Base-by-base conservation (phyloP, 2,797 vertebrate species). In the Pipistrellus pipistrellus region DNA sequence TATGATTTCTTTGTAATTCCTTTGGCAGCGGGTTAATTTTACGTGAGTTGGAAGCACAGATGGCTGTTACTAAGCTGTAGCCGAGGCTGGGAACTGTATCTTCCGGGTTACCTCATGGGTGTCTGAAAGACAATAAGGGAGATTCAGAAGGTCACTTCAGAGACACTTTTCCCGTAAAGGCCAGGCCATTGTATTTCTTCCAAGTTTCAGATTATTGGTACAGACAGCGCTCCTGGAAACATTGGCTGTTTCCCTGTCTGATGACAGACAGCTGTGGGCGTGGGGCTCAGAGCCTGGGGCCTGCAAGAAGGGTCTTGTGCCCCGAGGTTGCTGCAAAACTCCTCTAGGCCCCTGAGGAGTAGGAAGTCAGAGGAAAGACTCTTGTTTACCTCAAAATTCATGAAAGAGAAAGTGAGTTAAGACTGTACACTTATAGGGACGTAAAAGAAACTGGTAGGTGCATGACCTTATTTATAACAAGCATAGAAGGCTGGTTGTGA, bases 1-100 rank as follows among this genome's bases (percentile, higher is more conserved):
- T 57, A 6, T 68, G 90, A 97, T 96, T 96, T 73, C 96, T 96
- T 69, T 82, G 48, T 25, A 32, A 55, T 87, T 57, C 87, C 76
- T 66, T 84, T 6, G 30, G 69, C 89, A 96, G 92, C 80, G 93
- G 95, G 96, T 96, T 97, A 83, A 95, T 97, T 96, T 96, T 81
- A 68, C 71, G 92, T 94, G n/a, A 35, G 89, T 91, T 90, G 57
- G 59, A 55, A 75, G 4, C 4, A 3, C 32, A 91, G 73, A 87
- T 25, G 87, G 90, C 46, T 88, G 23, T 64, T 93, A 64, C 69
- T 15, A 77, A 96, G 53, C 57, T 68, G 66, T 64, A 80, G 59
- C 91, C 0, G 0, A 91, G 69, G 94, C 90, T 94, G 93, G 84
- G 69, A 88, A 53, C 92, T 30, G 35, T 25, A 59, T 85, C 68